A percentile compares a stretch with the other conserved stretches of the same genome.
These are phyloP conservation scores for Aleiodes alternator DNA, from an alignment of 2,888 invertebrate genomes.

Conservation along the genomic window DNA sequence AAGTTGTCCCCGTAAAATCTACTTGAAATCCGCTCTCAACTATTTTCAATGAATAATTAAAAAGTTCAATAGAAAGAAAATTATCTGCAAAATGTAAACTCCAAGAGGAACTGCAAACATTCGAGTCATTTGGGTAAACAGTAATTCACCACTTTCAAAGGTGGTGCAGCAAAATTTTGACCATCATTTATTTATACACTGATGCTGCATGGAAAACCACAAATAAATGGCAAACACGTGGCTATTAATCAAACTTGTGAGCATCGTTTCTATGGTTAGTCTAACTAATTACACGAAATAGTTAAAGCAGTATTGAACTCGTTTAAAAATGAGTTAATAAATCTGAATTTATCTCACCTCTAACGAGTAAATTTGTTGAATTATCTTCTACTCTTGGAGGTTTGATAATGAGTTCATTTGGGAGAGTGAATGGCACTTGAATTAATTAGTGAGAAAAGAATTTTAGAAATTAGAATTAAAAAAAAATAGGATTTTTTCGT, in stretches of 20 bases:
- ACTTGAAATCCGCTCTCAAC: background rate
- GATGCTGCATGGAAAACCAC: conserved; percentile 17
- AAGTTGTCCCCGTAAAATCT: too few relatives aligned
- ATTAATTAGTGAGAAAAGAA: too few relatives aligned
- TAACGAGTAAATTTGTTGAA: too few relatives aligned
- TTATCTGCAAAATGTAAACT: background rate
- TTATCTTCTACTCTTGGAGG: too few relatives aligned
- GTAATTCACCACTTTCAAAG: conserved; percentile 3
- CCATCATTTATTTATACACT: background rate
- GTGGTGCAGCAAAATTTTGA: background rate
- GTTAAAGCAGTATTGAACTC: conserved; percentile 9
- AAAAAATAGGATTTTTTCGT: too few relatives aligned
- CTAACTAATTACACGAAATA: conserved; percentile 30
- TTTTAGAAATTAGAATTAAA: too few relatives aligned
- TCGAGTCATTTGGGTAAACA: background rate
- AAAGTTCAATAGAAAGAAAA: background rate
- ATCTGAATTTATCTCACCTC: too few relatives aligned
- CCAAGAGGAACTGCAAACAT: background rate
- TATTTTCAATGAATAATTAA: background rate
- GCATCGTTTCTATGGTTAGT: conserved; percentile 23
- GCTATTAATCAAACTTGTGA: conserved; percentile 36
- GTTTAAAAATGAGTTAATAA: too few relatives aligned
- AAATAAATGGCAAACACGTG: conserved; percentile 37
- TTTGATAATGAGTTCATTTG: too few relatives aligned
- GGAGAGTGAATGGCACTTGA: too few relatives aligned